phyloP scores from a whole-genome alignment of 2,888 invertebrate species.

The Noctua janthe region DNA sequence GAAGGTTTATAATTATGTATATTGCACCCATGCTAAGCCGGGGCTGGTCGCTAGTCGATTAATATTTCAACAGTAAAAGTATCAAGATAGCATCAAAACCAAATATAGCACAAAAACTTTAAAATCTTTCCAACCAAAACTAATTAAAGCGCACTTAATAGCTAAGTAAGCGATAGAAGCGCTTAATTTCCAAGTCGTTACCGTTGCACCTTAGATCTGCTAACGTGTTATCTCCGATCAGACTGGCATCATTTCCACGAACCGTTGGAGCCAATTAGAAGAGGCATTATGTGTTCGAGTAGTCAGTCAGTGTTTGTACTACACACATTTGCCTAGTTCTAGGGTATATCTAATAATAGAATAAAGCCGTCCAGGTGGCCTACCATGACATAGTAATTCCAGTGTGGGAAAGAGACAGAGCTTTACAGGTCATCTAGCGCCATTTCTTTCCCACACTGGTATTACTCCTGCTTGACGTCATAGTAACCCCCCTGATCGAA shows the following conservation, averaged over 20 bases:
- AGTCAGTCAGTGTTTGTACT: background rate
- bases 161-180: slow-evolving; percentile 38
- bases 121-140: background rate
- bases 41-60: background rate
- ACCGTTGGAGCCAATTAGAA: slow-evolving; percentile 27
- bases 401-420: no score
- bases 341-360: background rate
- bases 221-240: slow-evolving; percentile 30
- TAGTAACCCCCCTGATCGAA: background rate
- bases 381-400: no score
- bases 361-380: background rate
- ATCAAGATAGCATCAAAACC: background rate
- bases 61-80: background rate
- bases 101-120: background rate
- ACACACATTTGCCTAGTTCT: background rate
- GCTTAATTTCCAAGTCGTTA: slow-evolving; percentile 32
- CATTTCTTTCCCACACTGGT: no score
- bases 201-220: slow-evolving; percentile 27
- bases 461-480: no score
- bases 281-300: slow-evolving; percentile 9
- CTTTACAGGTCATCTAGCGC: no score
- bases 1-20: no score
- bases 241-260: slow-evolving; percentile 19
- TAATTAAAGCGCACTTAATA: background rate
- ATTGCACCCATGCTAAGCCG: no score